phyloP scores from a whole-genome alignment of 2,888 invertebrate genomes.

The Clitarchus hookeri region DNA sequence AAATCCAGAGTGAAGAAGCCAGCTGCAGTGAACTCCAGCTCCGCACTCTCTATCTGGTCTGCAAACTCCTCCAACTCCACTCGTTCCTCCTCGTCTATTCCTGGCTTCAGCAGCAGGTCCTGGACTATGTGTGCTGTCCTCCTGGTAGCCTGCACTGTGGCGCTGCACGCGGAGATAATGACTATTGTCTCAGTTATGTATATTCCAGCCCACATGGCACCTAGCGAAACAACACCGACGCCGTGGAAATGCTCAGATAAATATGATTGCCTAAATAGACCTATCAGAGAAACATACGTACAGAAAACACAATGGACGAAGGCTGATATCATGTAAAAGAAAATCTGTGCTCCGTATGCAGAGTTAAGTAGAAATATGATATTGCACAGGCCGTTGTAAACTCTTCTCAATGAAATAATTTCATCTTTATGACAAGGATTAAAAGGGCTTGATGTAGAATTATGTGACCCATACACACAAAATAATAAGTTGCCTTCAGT shows the following conservation, averaged over 20 bases:
- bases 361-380: background rate
- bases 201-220: background rate
- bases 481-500: too few species aligned
- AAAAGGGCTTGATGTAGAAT: too few species aligned
- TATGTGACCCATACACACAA: too few species aligned
- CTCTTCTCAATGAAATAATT: background rate
- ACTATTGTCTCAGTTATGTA: background rate
- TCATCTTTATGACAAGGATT: too few species aligned
- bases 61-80: background rate
- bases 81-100: background rate
- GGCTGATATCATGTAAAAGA: background rate
- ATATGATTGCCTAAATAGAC: background rate
- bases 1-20: background rate
- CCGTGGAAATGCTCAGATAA: too few species aligned
- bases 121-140: background rate
- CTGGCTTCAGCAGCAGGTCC: background rate
- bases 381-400: background rate
- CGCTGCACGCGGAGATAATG: background rate
- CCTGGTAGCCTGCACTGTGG: background rate
- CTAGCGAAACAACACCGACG: background rate
- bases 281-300: background rate
- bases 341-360: background rate
- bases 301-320: background rate
- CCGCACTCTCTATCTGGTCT: background rate
- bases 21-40: background rate